Conservation (phyloP, 1,140 invertebrate species). For the Drosophila tropicalis region DNA sequence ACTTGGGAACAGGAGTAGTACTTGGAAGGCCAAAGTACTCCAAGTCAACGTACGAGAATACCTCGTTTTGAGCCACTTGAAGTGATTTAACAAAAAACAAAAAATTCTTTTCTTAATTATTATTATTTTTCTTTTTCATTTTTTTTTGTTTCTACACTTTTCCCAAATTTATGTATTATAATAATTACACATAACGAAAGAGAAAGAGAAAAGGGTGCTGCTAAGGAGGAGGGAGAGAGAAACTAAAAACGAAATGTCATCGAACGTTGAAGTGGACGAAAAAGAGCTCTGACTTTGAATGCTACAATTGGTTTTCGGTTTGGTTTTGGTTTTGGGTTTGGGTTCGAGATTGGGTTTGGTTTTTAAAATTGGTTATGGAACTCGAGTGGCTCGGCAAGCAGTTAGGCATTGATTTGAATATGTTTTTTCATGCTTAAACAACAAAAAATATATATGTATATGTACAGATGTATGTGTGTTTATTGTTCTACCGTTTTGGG, state of each 20-base stretch:
- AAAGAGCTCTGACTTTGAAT: conserved; percentile 35
- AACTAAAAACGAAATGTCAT: conserved; percentile 78
- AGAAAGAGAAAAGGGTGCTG: conserved; percentile 36
- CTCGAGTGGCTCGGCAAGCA: conserved; percentile 29
- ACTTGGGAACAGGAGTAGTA: too few species aligned
- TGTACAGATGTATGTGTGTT: conserved; percentile 55
- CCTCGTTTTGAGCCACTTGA: conserved; percentile 44
- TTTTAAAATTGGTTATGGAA: conserved; percentile 26
- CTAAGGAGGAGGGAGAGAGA: conserved; percentile 31
- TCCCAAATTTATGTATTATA: conserved; percentile 77
- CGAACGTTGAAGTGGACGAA: conserved; percentile 74
- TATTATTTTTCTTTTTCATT: neutral
- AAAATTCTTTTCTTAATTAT: conserved; percentile 21
- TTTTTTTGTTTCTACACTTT: conserved; percentile 8
- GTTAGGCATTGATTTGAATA: conserved; percentile 64
- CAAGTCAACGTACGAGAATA: too few species aligned
- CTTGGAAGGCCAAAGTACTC: too few species aligned
- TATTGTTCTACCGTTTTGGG: conserved; percentile 67
- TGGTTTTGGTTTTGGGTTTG: neutral
- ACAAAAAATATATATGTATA: conserved; percentile 34
- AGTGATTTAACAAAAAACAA: conserved; percentile 60
- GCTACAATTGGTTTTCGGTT: conserved; percentile 25
- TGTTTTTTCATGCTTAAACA: conserved; percentile 47
- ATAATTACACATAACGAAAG: conserved; percentile 56
- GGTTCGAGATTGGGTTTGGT: conserved; percentile 15